Conservation (phyloP, 1,140 invertebrate genomes). For the Octopus bimaculoides region DNA sequence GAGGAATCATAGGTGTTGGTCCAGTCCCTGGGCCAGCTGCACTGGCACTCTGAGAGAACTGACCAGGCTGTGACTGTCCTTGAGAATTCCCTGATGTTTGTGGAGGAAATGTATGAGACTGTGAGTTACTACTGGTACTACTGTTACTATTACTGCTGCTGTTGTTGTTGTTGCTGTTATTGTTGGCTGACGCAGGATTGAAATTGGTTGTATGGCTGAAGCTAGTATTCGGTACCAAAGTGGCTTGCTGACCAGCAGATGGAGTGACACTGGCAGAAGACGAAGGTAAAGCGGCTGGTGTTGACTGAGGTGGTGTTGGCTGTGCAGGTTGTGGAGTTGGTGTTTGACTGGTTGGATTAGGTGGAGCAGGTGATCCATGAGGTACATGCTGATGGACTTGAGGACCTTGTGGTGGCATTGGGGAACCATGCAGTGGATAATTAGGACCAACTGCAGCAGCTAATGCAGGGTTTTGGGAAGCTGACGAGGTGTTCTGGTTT, state of each 20-base stretch:
- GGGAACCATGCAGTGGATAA: constrained; percentile 45
- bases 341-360: constrained; percentile 14
- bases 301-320: constrained; percentile 9
- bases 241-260: not conserved
- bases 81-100: not conserved
- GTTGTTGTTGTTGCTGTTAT: constrained; percentile 4
- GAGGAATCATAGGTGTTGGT: not conserved
- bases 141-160: constrained; percentile 6
- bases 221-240: not conserved
- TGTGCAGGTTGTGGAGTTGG: constrained; percentile 8
- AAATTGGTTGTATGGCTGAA: constrained; percentile 16
- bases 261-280: not conserved
- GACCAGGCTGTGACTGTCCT: not conserved
- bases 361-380: constrained; percentile 20
- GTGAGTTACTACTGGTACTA: constrained; percentile 3
- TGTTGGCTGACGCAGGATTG: constrained; percentile 3
- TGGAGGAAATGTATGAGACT: not conserved
- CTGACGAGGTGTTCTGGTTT: constrained; percentile 4
- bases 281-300: constrained; percentile 12
- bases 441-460: constrained; percentile 27
- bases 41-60: not conserved
- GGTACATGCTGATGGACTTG: constrained; percentile 32
- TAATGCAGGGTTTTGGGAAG: constrained; percentile 31
- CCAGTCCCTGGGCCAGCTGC: not conserved
- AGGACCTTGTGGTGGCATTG: constrained; percentile 47